Evolutionary conservation across 2,888 invertebrate species (phyloP).

Genomic region (Zelleria hepariella): DNA sequence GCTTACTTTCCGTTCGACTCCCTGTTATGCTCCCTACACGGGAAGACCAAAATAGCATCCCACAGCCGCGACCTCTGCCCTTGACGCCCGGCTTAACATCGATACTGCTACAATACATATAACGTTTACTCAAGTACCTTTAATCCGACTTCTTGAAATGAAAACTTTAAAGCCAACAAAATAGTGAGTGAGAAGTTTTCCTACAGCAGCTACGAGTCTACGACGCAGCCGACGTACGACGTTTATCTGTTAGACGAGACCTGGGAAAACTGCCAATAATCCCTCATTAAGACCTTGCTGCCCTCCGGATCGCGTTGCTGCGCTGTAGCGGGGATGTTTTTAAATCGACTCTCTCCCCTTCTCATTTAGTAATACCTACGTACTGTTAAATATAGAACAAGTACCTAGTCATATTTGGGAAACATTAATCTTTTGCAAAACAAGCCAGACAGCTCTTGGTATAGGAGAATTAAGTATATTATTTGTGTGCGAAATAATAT

Average conservation of each 20-base stretch:
- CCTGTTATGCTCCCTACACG: constrained; percentile 22
- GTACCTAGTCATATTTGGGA: too few species aligned
- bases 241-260: constrained; percentile 14
- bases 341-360: too few species aligned
- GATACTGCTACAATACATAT: constrained; percentile 26
- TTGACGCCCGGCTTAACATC: constrained; percentile 42
- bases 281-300: constrained; percentile 19
- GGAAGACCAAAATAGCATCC: constrained; percentile 26
- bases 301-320: constrained; percentile 12
- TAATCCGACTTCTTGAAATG: not conserved
- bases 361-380: too few species aligned
- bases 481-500: too few species aligned
- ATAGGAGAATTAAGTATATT: too few species aligned
- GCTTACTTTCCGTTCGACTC: constrained; percentile 57
- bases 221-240: not conserved
- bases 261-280: constrained; percentile 22
- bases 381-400: too few species aligned
- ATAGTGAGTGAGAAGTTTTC: not conserved
- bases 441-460: too few species aligned
- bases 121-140: not conserved
- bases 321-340: not conserved
- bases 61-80: constrained; percentile 57
- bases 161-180: not conserved
- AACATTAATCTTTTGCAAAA: too few species aligned
- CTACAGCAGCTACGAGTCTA: not conserved